These are phyloP conservation scores for Falco punctatus DNA, from an alignment of 2,113 vertebrate genomes.

Conservation along the genomic window DNA sequence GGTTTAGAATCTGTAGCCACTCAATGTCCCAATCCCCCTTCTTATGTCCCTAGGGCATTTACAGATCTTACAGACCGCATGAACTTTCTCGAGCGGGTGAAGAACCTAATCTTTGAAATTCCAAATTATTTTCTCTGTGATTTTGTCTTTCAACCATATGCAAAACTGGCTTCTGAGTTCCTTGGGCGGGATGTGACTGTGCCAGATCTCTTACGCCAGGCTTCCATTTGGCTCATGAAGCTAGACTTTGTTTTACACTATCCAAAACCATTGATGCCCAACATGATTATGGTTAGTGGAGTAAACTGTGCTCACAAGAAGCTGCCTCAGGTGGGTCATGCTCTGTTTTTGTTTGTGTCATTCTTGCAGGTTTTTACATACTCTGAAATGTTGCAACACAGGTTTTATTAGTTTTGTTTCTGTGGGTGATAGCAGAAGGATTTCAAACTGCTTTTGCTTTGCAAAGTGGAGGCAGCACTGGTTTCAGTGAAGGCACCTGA, in stretches of 20 bases:
- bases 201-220: constrained; percentile 72
- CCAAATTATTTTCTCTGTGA: constrained; percentile 69
- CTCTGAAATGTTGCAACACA: neutral
- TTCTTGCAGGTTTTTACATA: neutral
- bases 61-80: constrained; percentile 68
- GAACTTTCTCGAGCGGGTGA: constrained; percentile 81
- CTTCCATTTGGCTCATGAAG: constrained; percentile 85
- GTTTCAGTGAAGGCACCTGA: neutral
- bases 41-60: constrained; percentile 73
- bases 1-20: constrained; percentile 73
- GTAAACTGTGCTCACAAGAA: constrained; percentile 63
- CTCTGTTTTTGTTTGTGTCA: neutral
- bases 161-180: constrained; percentile 71
- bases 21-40: constrained; percentile 80
- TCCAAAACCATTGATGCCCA: constrained; percentile 86
- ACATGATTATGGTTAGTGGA: constrained; percentile 76
- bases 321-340: constrained; percentile 26
- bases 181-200: constrained; percentile 72
- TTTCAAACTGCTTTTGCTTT: neutral
- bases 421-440: neutral
- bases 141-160: constrained; percentile 64
- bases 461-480: constrained; percentile 27
- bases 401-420: neutral
- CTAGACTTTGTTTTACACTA: constrained; percentile 80
- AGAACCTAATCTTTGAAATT: constrained; percentile 64